Evolutionary conservation across 2,113 vertebrate species (phyloP).

Genomic region (Onychorhynchus coronatus): DNA sequence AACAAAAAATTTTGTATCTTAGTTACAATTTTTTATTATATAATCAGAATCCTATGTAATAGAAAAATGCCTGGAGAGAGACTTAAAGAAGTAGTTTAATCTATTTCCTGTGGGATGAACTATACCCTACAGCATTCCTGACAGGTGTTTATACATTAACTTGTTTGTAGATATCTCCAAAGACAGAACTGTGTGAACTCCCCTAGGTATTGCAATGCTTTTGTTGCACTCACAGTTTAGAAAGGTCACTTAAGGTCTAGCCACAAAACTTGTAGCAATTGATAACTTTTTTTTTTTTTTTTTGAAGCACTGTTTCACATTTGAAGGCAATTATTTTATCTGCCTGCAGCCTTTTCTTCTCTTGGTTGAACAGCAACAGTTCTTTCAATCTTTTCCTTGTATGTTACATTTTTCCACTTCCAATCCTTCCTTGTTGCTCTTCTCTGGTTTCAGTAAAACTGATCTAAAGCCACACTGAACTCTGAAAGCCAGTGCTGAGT

Average conservation of each 20-base stretch:
- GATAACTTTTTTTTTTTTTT: neutral
- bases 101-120: neutral
- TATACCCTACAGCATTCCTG: neutral
- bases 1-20: neutral
- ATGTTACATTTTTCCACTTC: neutral
- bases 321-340: neutral
- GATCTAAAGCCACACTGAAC: neutral
- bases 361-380: neutral
- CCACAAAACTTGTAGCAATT: neutral
- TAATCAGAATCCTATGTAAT: neutral
- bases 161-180: neutral
- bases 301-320: neutral
- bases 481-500: neutral
- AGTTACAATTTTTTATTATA: neutral
- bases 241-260: neutral
- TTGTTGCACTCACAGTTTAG: neutral
- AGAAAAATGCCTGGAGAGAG: neutral
- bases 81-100: neutral
- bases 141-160: neutral
- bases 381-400: neutral
- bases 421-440: neutral
- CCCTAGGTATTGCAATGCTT: neutral
- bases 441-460: neutral
- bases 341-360: neutral
- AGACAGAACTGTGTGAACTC: neutral